A percentile compares a stretch with the other conserved stretches of the same genome.
Conservation (phyloP, 2,888 invertebrate genomes). For the Scaptomyza caliginosa region DNA sequence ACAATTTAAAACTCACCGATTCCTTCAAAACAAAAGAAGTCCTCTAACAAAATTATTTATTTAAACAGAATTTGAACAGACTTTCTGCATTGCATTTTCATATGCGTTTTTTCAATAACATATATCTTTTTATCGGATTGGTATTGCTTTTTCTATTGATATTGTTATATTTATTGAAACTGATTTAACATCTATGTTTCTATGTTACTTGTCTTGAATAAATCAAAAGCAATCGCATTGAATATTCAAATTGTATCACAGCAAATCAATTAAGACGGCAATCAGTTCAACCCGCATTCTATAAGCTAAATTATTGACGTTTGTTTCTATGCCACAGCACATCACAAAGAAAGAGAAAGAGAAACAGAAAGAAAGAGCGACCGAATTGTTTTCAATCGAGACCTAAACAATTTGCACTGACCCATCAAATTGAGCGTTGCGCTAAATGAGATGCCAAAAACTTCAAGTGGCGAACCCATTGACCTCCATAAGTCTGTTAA, state of each 20-base stretch:
- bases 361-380: too few relatives aligned
- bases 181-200: too few relatives aligned
- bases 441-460: conserved; percentile 56
- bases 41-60: too few relatives aligned
- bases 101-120: too few relatives aligned
- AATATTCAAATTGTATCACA: conserved; percentile 39
- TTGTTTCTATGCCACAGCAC: conserved; percentile 7
- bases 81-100: too few relatives aligned
- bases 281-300: conserved; percentile 37
- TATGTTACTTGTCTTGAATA: background rate
- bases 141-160: too few relatives aligned
- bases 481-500: conserved; percentile 26
- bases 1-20: too few relatives aligned
- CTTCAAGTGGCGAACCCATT: conserved; percentile 7
- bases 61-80: too few relatives aligned
- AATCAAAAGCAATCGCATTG: conserved; percentile 44
- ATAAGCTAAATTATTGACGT: conserved; percentile 40
- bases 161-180: too few relatives aligned
- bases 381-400: conserved; percentile 11
- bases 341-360: conserved; percentile 12
- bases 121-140: too few relatives aligned
- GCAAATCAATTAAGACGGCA: conserved; percentile 43
- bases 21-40: too few relatives aligned
- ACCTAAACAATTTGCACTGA: conserved; percentile 39
- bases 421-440: conserved; percentile 27